Conservation (phyloP, 2,113 vertebrate species). For the Dryoscopus gambensis region DNA sequence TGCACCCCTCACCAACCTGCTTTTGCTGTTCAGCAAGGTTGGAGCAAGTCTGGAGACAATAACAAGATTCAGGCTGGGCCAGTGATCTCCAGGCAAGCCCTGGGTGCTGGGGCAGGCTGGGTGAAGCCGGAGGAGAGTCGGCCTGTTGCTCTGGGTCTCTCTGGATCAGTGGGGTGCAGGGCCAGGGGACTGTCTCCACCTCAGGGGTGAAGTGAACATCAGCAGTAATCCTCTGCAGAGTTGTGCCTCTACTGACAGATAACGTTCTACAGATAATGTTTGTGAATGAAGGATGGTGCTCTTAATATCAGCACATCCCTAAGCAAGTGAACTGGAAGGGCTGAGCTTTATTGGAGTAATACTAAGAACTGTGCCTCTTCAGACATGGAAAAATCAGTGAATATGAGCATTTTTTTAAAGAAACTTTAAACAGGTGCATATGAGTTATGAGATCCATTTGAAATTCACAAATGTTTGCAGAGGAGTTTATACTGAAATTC, state of each 20-base stretch:
- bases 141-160: neutral
- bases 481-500: neutral
- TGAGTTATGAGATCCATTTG: neutral
- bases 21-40: neutral
- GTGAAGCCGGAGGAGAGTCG: neutral
- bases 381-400: neutral
- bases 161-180: rapidly evolving
- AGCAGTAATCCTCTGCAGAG: neutral
- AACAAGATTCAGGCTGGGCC: neutral
- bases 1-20: neutral
- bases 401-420: neutral
- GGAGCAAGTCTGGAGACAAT: neutral
- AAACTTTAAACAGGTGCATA: neutral
- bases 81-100: neutral
- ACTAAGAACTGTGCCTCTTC: neutral
- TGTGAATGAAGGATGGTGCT: neutral
- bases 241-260: neutral
- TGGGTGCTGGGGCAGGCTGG: rapidly evolving
- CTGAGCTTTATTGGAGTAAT: neutral
- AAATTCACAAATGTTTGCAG: neutral
- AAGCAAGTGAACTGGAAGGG: neutral
- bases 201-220: neutral
- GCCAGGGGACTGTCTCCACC: neutral
- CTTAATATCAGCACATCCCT: neutral
- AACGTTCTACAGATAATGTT: rapidly evolving